Evolutionary conservation across 2,888 invertebrate genomes (phyloP).

Genomic region (Schizaphis graminum): DNA sequence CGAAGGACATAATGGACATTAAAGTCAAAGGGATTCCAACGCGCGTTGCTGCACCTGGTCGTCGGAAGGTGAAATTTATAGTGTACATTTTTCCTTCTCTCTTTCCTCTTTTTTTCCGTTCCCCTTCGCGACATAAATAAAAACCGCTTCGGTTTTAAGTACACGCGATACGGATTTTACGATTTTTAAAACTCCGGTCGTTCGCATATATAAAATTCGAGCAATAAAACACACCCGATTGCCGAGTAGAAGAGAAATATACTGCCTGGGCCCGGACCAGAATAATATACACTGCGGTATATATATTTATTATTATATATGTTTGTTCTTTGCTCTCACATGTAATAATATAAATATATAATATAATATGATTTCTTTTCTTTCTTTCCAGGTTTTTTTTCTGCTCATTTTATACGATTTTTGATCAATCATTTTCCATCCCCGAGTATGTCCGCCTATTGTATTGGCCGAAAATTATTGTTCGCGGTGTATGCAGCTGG

Average conservation of each 20-base stretch:
- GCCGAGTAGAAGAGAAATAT: constrained; percentile 31
- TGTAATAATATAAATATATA: constrained; percentile 11
- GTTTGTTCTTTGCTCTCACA: constrained; percentile 57
- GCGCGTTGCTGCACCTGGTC: constrained; percentile 57
- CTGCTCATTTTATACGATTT: constrained; percentile 53
- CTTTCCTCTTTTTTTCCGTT: neutral
- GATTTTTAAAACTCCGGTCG: constrained; percentile 65
- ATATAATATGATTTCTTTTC: constrained; percentile 57
- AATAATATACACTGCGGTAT: constrained; percentile 51
- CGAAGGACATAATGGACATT: constrained; percentile 64
- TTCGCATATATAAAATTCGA: constrained; percentile 58
- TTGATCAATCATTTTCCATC: constrained; percentile 65
- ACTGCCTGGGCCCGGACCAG: constrained; percentile 47
- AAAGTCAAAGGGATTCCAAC: constrained; percentile 64
- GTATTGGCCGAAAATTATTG: constrained; percentile 54
- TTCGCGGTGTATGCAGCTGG: constrained; percentile 53
- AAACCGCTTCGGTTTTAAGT: constrained; percentile 65
- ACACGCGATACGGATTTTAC: constrained; percentile 61
- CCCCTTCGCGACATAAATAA: constrained; percentile 60
- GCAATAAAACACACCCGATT: constrained; percentile 65
- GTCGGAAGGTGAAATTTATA: constrained; percentile 65
- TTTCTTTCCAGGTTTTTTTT: constrained; percentile 12
- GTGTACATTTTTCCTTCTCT: constrained; percentile 37
- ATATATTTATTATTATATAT: constrained; percentile 2
- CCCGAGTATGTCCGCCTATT: constrained; percentile 59